Evolutionary conservation across 2,113 vertebrate species (phyloP), one percentile per base, ranked within the genome.

Genomic region (Tilapia sparmanii): DNA sequence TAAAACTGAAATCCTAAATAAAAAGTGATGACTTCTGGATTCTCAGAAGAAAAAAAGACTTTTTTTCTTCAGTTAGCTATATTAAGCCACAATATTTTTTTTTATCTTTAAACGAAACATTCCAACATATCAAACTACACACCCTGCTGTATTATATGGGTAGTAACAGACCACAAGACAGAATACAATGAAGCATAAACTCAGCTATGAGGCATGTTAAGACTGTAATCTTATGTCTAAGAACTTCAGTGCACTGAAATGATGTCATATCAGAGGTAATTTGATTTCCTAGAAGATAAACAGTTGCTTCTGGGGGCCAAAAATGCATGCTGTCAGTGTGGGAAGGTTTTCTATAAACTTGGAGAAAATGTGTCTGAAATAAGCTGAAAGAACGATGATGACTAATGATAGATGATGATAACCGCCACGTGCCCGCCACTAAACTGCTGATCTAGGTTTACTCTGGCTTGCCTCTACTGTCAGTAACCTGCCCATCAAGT

Each of bases 131-230:
- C 76, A 81, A 73, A 18, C 42, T 81, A 45, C 50, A 81, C 57
- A 38, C 54, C 50, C 59, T 50, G 19, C 54, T 54, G 54, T 81
- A n/a, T 73, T 83, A 45, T 82, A 90, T 12, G 1, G 4, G 54
- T 26, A 38, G 38, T 88, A 45, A 86, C 22, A 83, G 13, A 83
- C 80, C 88, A 87, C 86, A 80, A 90, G 87, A 89, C 61, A 22
- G 55, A 71, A 84, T 40, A 80, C 66, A 81, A 40, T 82, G 71
- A 83, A 78, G 68, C 84, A 82, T 81, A 53, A 90, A 78, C 24
- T n/a, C 2, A 4, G 11, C 19, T 68, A 7, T 81, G 38, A 87
- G 86, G 59, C 50, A 40, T 73, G 50, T 7, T 80, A 55, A 83
- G 82, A 55, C 33, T 26, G 73, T 52, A 76, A 85, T 91, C 53